Evolutionary conservation across 1,140 invertebrate species (phyloP), one percentile per base, ranked within the genome.

Genomic region (Lutraria rhynchaena): DNA sequence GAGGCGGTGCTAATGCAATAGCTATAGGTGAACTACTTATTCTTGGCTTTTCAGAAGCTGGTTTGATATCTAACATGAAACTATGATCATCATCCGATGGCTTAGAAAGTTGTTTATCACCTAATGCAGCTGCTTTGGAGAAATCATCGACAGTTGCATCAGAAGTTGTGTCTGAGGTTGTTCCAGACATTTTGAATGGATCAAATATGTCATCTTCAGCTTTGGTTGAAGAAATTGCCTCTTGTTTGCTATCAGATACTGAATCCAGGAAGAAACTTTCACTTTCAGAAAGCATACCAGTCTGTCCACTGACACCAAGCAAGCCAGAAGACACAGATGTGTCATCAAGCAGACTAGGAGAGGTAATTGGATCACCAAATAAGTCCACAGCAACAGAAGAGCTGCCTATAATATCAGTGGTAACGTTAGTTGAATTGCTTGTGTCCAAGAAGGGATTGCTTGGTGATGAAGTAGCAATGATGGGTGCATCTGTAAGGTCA

Each of bases 21-120:
- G 85, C 83, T 31, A 83, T 46, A 15, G 77, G 57, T n/a, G 71
- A 57, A 27, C 73, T 69, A 63, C 19, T 31, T n/a, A 22, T 51
- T n/a, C 80, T 61, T 33, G 63, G 57, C 49, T 17, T 61, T 27
- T 87, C 82, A 15, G 63, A 41, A 19, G 82, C 60, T 27, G 86
- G 85, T 75, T 86, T 87, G 22, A 91, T 91, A 74, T 89, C 84
- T 13, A 90, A 44, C 70, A 81, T 88, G 57, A 90, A 87, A 27
- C 69, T 77, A 44, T 84, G 67, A 73, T 88, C 83, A 53, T 88
- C 86, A 22, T 87, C 87, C 0, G 81, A 22, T n/a, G 74, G 63
- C 31, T 84, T 83, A 31, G 83, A 84, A 3, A 73, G n/a, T 57
- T 69, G 83, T 63, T 67, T 78, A 29, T 81, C 74, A 44, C 53